Conservation (phyloP, 1,140 invertebrate species). For the Melanaphis sacchari region DNA sequence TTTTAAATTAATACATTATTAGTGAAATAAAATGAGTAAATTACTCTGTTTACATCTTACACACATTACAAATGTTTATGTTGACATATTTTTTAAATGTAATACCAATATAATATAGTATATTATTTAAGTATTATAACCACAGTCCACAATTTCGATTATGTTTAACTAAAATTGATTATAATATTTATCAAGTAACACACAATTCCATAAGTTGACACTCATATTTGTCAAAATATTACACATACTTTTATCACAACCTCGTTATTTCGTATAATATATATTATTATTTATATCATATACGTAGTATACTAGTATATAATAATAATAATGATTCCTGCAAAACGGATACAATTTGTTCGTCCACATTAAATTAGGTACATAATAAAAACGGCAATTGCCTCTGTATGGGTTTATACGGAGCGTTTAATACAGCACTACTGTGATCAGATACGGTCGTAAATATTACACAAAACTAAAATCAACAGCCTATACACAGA, state of each 20-base stretch:
- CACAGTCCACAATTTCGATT: no score
- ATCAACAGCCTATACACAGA: slow-evolving; percentile 20
- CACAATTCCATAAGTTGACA: not conserved
- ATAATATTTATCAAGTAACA: not conserved
- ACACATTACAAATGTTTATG: no score
- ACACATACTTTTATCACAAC: not conserved
- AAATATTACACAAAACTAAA: slow-evolving; percentile 41
- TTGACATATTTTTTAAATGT: no score
- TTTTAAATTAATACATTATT: no score
- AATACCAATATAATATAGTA: not conserved
- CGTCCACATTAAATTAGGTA: not conserved
- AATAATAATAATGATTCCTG: not conserved
- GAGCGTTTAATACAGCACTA: slow-evolving; percentile 8
- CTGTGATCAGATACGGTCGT: slow-evolving; percentile 26
- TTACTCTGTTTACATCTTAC: no score
- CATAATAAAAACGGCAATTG: slow-evolving; percentile 11
- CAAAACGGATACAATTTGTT: not conserved
- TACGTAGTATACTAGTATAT: not conserved
- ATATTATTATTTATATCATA: not conserved
- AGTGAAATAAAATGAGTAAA: not conserved
- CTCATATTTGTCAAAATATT: not conserved
- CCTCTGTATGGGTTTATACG: not conserved
- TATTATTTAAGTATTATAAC: no score
- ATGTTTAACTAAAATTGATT: no score
- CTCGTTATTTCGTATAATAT: not conserved